These are phyloP conservation scores for Nixonia krombeini DNA, from an alignment of 1,140 invertebrate species.

Conservation along the genomic window DNA sequence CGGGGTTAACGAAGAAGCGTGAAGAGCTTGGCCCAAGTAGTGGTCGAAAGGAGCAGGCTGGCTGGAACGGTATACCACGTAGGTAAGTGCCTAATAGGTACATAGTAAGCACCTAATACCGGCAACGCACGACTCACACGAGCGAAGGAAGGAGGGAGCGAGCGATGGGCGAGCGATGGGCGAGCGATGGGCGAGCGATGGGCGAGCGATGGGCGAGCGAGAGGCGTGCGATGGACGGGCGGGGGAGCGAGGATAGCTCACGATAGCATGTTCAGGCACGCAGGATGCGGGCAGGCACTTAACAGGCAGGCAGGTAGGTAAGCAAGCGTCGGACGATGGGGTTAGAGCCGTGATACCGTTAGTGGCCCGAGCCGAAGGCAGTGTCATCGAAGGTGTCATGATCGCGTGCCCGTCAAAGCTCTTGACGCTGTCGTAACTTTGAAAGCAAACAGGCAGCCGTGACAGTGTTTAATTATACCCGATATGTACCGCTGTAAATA, in stretches of 20 bases:
- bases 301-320: too few species aligned
- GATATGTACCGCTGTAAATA: conserved; percentile 40
- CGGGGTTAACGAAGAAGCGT: conserved; percentile 1
- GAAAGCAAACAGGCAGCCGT: conserved; percentile 37
- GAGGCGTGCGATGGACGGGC: too few species aligned
- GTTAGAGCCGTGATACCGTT: not conserved
- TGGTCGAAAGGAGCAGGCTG: not conserved
- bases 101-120: not conserved
- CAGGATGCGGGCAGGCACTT: too few species aligned
- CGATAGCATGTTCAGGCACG: too few species aligned
- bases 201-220: too few species aligned
- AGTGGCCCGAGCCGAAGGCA: conserved; percentile 19
- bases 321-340: too few species aligned
- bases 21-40: not conserved
- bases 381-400: conserved; percentile 37
- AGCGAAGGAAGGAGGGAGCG: too few species aligned
- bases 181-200: too few species aligned
- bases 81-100: not conserved
- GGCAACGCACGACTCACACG: too few species aligned
- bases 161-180: too few species aligned
- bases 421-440: conserved; percentile 29
- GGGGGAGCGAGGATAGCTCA: too few species aligned
- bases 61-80: not conserved
- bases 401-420: conserved; percentile 51
- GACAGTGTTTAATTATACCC: conserved; percentile 48